Conservation (phyloP, 2,113 vertebrate species). For the Urocitellus parryii region DNA sequence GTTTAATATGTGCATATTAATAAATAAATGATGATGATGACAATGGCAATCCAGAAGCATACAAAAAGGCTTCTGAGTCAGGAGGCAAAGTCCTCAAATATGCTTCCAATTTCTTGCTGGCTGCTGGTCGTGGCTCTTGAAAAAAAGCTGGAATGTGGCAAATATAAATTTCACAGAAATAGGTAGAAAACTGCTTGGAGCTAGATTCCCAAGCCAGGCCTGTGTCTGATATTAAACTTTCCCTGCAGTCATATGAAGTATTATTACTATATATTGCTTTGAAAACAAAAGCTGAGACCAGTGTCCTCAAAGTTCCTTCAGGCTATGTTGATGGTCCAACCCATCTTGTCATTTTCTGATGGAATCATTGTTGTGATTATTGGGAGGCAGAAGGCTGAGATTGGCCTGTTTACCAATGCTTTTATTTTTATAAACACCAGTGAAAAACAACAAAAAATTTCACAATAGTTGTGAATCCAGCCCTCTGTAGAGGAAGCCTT, state of each 20-base stretch:
- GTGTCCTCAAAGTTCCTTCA: slow-evolving; percentile 17
- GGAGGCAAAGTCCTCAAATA: neutral
- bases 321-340: neutral
- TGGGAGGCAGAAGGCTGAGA: slow-evolving; percentile 19
- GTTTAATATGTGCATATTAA: neutral
- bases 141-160: slow-evolving; percentile 65
- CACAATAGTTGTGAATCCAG: neutral
- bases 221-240: slow-evolving; percentile 57
- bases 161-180: slow-evolving; percentile 47
- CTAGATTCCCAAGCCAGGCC: slow-evolving; percentile 23
- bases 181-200: neutral
- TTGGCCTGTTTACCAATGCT: neutral
- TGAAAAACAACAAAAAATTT: neutral
- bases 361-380: slow-evolving; percentile 18
- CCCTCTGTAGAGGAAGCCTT: neutral
- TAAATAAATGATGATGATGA: neutral
- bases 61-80: neutral
- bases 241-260: slow-evolving; percentile 51
- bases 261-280: slow-evolving; percentile 67
- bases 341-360: slow-evolving; percentile 19
- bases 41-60: neutral
- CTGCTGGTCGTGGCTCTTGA: slow-evolving; percentile 39
- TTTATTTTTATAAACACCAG: slow-evolving; percentile 13
- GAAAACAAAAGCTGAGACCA: slow-evolving; percentile 58
- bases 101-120: neutral